Percentiles rank a stretch among this genome's conserved stretches.
These are phyloP conservation scores for Oncorhynchus clarkii DNA, from an alignment of 2,113 vertebrate species.

Conservation along the genomic window DNA sequence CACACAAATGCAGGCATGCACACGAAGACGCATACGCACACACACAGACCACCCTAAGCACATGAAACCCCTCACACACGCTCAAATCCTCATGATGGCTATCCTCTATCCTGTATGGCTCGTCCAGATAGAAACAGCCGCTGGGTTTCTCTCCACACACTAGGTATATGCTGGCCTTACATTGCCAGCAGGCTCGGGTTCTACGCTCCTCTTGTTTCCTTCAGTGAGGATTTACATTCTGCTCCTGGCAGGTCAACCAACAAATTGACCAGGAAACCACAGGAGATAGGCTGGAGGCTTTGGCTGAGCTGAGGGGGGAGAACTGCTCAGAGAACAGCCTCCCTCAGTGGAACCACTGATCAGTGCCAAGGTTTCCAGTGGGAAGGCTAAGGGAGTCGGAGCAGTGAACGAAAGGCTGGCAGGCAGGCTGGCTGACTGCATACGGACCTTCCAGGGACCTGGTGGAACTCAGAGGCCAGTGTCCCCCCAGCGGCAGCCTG, in stretches of 20 bases:
- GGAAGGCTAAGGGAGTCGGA: constrained; percentile 37
- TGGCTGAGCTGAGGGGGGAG: constrained; percentile 51
- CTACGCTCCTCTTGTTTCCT: constrained; percentile 55
- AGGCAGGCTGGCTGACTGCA: constrained; percentile 29
- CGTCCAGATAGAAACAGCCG: constrained; percentile 45
- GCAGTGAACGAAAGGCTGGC: constrained; percentile 16
- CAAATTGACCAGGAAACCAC: constrained; percentile 73
- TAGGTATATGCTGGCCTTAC: constrained; percentile 23
- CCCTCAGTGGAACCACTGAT: constrained; percentile 60
- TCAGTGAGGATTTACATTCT: constrained; percentile 75
- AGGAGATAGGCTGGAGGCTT: constrained; percentile 56
- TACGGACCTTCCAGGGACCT: constrained; percentile 57
- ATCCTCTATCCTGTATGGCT: constrained; percentile 39
- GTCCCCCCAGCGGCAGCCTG: constrained; percentile 64
- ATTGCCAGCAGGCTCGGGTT: constrained; percentile 58
- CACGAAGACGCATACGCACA: neutral
- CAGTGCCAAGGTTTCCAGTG: constrained; percentile 44
- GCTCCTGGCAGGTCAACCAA: constrained; percentile 77
- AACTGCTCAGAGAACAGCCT: constrained; percentile 31
- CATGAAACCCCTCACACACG: neutral
- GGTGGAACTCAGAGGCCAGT: constrained; percentile 46
- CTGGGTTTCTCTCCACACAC: constrained; percentile 16
- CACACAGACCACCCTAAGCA: constrained; percentile 29
- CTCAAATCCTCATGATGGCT: constrained; percentile 55
- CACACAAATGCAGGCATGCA: constrained; percentile 17